phyloP scores from a whole-genome alignment of 2,888 invertebrate genomes.

The Thymelicus acteon region DNA sequence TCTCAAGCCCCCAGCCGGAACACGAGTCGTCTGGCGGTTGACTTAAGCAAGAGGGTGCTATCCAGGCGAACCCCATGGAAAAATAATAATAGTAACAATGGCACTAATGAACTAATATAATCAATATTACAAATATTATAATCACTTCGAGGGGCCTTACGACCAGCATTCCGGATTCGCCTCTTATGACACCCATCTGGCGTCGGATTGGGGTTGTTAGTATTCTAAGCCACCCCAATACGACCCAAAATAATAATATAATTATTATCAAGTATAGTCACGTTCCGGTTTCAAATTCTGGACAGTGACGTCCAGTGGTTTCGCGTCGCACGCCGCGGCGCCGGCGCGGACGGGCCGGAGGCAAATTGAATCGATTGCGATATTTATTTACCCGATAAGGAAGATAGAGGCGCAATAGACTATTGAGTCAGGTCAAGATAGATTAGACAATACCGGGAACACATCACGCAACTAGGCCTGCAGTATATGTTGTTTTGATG shows the following conservation, averaged over 20 bases:
- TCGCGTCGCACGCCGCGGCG: neutral
- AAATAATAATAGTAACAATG: too few species aligned
- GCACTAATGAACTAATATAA: too few species aligned
- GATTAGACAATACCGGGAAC: slow-evolving; percentile 16
- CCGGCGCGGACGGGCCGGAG: neutral
- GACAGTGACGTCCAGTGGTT: neutral
- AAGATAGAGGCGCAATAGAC: slow-evolving; percentile 19
- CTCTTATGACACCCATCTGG: too few species aligned
- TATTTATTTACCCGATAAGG: slow-evolving; percentile 7
- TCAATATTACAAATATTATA: too few species aligned
- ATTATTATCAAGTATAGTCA: neutral
- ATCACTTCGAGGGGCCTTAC: too few species aligned
- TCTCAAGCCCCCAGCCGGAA: too few species aligned
- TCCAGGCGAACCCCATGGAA: too few species aligned
- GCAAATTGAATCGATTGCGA: neutral
- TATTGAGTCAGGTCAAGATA: slow-evolving; percentile 28
- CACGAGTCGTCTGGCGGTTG: too few species aligned
- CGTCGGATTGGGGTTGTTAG: too few species aligned
- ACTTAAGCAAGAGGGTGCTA: too few species aligned
- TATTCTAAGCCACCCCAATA: too few species aligned
- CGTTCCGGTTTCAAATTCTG: neutral
- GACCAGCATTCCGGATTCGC: too few species aligned
- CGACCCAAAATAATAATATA: neutral
- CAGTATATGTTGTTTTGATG: neutral
- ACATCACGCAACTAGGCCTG: neutral